Evolutionary conservation across 2,888 invertebrate species (phyloP), one percentile per base, ranked within the genome.

Genomic region (Pecten maximus): DNA sequence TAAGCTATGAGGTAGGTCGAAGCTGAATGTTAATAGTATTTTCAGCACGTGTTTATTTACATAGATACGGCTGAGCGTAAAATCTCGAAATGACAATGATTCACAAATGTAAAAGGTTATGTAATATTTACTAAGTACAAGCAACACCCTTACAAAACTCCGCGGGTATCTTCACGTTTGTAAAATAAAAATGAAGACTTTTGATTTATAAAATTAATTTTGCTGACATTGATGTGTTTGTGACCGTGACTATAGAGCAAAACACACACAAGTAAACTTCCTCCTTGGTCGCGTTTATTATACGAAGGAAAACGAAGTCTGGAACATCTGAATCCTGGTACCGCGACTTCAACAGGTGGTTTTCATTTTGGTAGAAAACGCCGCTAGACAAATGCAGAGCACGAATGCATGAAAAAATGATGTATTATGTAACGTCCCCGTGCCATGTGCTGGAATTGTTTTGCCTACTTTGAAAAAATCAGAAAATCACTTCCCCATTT

Each of bases 331-430:
- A 74, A 35, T 74, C 74, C 74, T 74, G 28, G 74, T 74, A 35
- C 74, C 35, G 19, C 35, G 28, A 74, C 74, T 28, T 74, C 35
- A 74, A 74, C 74, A 74, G 74, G 74, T 74, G 74, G 74, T 74
- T 74, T 74, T 74, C 74, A 74, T 74, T 74, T 74, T 74, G 74
- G 74, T 74, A 74, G 74, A 35, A 74, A 74, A 35, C 74, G 74
- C 74, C 35, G 74, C 74, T 74, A 74, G 74, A 74, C 74, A 74
- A 74, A 74, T 35, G 35, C 74, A 35, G 74, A 74, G 23, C 60
- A 60, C 4, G n/a, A 60, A 60, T 19, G 23, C 74, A 0, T 74
- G 74, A 74, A 74, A 74, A 54, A 74, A 74, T 74, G 35, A 12
- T 28, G 6, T 74, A 74, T 74, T 74, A 74, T 74, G 74, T 35